A percentile compares a stretch with the other conserved stretches of the same genome.
These are phyloP conservation scores for Danionella cerebrum DNA, from an alignment of 2,113 vertebrate species.

Conservation along the genomic window DNA sequence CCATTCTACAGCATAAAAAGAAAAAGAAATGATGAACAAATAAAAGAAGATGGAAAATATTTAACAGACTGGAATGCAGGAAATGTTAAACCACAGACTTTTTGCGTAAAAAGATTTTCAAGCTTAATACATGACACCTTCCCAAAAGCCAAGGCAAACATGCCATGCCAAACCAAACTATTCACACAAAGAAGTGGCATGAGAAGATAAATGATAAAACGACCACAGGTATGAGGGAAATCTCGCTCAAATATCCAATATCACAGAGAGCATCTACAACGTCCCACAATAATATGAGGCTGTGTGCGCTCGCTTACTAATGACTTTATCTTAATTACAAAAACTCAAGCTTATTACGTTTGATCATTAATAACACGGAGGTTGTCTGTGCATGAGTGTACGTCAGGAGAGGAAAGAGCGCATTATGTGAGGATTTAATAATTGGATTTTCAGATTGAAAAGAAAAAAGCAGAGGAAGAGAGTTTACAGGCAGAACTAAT, in stretches of 20 bases:
- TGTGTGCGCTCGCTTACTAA: constrained; percentile 3
- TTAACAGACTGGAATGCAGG: neutral
- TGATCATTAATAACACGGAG: constrained; percentile 10
- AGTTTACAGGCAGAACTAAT: constrained; percentile 39
- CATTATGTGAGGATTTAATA: constrained; percentile 39
- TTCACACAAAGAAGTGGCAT: neutral
- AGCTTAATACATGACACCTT: neutral
- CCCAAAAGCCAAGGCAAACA: neutral
- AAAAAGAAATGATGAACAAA: too few relatives aligned
- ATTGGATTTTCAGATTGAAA: constrained; percentile 46
- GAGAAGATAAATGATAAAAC: constrained; percentile 6
- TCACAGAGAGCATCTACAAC: neutral
- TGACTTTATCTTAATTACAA: constrained; percentile 21
- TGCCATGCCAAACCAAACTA: neutral
- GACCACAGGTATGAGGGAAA: constrained; percentile 16
- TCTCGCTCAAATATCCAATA: constrained; percentile 17
- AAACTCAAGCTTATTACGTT: constrained; percentile 7
- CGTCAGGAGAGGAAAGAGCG: neutral
- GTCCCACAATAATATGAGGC: neutral
- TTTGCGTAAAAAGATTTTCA: too few relatives aligned
- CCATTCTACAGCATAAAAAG: too few relatives aligned
- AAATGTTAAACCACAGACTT: neutral
- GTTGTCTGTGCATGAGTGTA: neutral
- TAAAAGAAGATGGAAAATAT: too few relatives aligned
- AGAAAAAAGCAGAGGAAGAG: constrained; percentile 33